Evolutionary conservation across 2,888 invertebrate genomes (phyloP).

Genomic region (Noctua janthe): DNA sequence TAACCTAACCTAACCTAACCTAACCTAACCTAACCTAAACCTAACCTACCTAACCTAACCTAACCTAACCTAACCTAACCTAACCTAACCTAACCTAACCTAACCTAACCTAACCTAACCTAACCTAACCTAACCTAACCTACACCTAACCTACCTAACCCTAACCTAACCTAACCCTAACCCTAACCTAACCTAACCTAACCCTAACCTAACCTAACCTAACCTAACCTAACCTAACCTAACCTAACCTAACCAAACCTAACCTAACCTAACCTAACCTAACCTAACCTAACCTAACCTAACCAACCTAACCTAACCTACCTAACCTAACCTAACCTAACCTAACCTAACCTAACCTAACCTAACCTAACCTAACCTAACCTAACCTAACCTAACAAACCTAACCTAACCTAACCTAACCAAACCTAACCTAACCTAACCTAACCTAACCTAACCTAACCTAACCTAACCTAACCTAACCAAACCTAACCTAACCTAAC

Average conservation of each 20-base stretch:
- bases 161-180: slow-evolving; percentile 51
- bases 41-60: no score
- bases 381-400: slow-evolving; percentile 50
- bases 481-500: slow-evolving; percentile 40
- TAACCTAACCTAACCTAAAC: no score
- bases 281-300: slow-evolving; percentile 51
- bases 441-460: slow-evolving; percentile 41
- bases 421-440: slow-evolving; percentile 50
- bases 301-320: slow-evolving; percentile 68
- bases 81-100: no score
- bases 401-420: slow-evolving; percentile 51
- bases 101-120: slow-evolving; percentile 66
- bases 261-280: slow-evolving; percentile 47
- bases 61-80: no score
- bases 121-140: slow-evolving; percentile 31
- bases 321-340: slow-evolving; percentile 52
- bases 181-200: slow-evolving; percentile 53
- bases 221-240: slow-evolving; percentile 43
- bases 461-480: slow-evolving; percentile 57
- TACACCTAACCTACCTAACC: slow-evolving; percentile 24
- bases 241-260: slow-evolving; percentile 48
- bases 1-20: no score
- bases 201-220: slow-evolving; percentile 45
- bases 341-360: slow-evolving; percentile 54
- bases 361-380: slow-evolving; percentile 54